Evolutionary conservation across 2,797 vertebrate species (phyloP).

Genomic region (Mormyrops boulengeri): DNA sequence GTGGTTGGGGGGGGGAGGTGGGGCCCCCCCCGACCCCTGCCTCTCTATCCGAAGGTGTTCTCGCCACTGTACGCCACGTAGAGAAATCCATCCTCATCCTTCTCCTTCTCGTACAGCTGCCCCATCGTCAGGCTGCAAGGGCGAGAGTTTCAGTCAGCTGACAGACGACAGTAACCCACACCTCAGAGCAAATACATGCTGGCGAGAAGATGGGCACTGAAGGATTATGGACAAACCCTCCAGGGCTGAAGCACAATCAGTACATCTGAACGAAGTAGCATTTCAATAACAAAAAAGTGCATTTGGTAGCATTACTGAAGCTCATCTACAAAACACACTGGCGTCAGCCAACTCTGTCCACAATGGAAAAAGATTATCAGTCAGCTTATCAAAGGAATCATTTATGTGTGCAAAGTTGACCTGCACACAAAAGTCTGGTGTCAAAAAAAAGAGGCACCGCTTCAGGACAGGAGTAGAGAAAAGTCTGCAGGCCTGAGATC

Average conservation of each 20-base stretch:
- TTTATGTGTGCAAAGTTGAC: neutral
- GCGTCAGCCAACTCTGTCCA: neutral
- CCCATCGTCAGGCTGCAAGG: constrained; percentile 88
- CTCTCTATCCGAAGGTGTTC: constrained; percentile 82
- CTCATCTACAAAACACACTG: neutral
- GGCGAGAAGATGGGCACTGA: neutral
- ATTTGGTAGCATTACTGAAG: neutral
- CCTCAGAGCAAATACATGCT: neutral
- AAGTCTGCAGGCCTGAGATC: neutral
- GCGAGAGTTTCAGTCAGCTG: neutral
- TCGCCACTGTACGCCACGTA: constrained; percentile 96
- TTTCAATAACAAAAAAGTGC: neutral
- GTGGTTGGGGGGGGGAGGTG: neutral
- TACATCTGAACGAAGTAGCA: neutral
- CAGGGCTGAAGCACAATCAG: neutral
- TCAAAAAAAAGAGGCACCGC: neutral
- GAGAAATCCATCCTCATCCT: constrained; percentile 93
- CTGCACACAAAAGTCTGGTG: neutral
- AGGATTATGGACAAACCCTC: neutral
- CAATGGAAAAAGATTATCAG: neutral
- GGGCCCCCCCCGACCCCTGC: neutral
- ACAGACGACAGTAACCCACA: neutral
- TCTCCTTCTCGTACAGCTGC: constrained; percentile 94
- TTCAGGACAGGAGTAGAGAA: neutral
- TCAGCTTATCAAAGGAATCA: neutral